Evolutionary conservation across 2,113 vertebrate species (phyloP), one percentile per base, ranked within the genome.

Genomic region (Sphaerodactylus townsendi): DNA sequence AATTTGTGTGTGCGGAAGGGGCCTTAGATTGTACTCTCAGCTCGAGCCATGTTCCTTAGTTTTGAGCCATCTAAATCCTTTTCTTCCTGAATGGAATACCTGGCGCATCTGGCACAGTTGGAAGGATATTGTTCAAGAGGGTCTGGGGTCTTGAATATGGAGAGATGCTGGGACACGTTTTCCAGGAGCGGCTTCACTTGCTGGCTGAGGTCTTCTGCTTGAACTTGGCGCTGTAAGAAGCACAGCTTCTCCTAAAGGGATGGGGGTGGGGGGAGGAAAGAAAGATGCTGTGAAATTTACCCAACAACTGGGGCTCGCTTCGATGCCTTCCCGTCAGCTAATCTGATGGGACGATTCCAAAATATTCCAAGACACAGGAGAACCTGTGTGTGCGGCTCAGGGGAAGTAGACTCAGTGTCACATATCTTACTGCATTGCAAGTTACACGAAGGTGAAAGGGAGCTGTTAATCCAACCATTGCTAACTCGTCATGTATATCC

Each of bases 141-240:
- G 56, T 86, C 85, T 41, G 39, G 30, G 75, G 11, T 28, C 66
- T 62, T 64, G 53, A 82, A 35, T 14, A n/a, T n/a, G 4, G 66
- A 46, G 35, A 94, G 77, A 6, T 95, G 92, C 66, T 85, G 79
- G 7, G 90, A 91, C 50, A 93, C 72, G 56, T 93, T 93, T 79
- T 94, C 94, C 81, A 95, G 90, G 53, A 95, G 87, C 0, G 93
- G 91, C 50, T 94, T 95, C 80, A 94, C 79, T 2, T 91, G 94
- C 78, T 88, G 81, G 35, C 88, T 33, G 0, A 90, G 90, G 0
- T 92, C 90, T 84, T 93, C 94, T 11, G 91, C 89, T 68, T 94
- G 93, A 25, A 94, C 81, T 19, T 94, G 91, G 77, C 86, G 93
- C 79, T 94, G 93, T 23, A 95, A 90, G 71, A 87, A 90, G 17